Base-by-base conservation (phyloP, 2,797 vertebrate species). In the Pseudomugil gertrudae region DNA sequence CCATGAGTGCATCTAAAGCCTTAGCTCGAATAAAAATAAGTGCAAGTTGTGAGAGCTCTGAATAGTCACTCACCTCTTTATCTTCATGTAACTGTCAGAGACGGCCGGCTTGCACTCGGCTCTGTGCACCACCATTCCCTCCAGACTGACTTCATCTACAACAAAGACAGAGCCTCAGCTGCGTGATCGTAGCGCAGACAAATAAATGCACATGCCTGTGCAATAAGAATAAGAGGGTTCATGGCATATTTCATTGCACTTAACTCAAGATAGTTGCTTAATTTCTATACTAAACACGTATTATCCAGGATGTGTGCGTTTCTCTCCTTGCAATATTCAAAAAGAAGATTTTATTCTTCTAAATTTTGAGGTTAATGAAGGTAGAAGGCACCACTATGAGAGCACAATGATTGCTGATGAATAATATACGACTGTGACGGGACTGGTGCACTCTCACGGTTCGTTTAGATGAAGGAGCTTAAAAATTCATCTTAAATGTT, bases 71-170 rank as follows among this genome's bases (percentile, higher is more conserved):
- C 89, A 98, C 96, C 95, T 96, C 87, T 97, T 98, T 70, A 98
- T 87, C 81, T 94, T 96, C 96, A 97, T 96, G 76, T 97, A 98
- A 89, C 91, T 95, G 81, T 96, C 95, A 81, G 85, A 96, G 89
- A 94, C 95, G 78, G 94, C 95, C 19, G 96, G 95, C 75, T 93
- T 94, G 91, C 96, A 97, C 86, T 98, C 96, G 47, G 96, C 96
- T 87, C 95, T 94, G 74, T 97, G 96, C 58, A 97, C 95, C 82
- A 97, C 96, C 89, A 95, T 95, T 82, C 96, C 96, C 94, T 97
- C 96, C 92, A 96, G 69, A 14, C 94, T 85, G 77, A 96, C 91
- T 76, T 93, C 95, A 76, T 96, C 96, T 84, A 88, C 89, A 65
- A 78, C 66, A 90, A 87, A 89, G 59, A 89, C 63, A 77, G 51